Evolutionary conservation across 23 tunicate genomes (phyloP).

Genomic region (Styela clava): DNA sequence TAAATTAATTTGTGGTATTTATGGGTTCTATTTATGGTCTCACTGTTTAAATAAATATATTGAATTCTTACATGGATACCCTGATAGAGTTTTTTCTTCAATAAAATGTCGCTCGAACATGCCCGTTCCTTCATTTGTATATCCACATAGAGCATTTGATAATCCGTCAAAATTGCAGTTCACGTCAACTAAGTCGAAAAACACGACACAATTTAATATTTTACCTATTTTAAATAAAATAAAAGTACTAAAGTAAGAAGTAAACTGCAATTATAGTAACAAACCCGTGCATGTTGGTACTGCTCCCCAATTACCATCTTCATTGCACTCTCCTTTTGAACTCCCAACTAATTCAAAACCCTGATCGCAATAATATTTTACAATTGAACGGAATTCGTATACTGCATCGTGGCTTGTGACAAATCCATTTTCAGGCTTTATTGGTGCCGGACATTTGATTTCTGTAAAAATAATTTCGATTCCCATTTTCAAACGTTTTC

Average conservation of each 20-base stretch:
- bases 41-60: too few species aligned
- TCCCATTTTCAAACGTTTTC: too few species aligned
- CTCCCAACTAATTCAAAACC: slow-evolving; percentile 27
- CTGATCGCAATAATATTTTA: slow-evolving; percentile 26
- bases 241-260: too few species aligned
- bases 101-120: slow-evolving; percentile 22
- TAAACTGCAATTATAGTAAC: too few species aligned
- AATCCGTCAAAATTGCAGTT: slow-evolving; percentile 36
- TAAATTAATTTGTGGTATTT: too few species aligned
- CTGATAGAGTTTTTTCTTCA: slow-evolving; percentile 6
- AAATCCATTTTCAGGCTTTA: not conserved
- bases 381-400: slow-evolving; percentile 6
- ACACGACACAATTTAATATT: too few species aligned
- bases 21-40: too few species aligned
- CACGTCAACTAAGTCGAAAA: slow-evolving; percentile 21
- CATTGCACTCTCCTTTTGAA: slow-evolving; percentile 38
- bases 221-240: too few species aligned
- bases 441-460: slow-evolving; percentile 5
- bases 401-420: not conserved
- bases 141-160: slow-evolving; percentile 16
- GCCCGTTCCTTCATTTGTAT: slow-evolving; percentile 23
- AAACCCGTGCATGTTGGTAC: slow-evolving; percentile 39
- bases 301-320: slow-evolving; percentile 45
- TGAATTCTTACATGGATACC: slow-evolving; percentile 9
- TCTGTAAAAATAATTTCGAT: too few species aligned